Evolutionary conservation across 2,888 invertebrate genomes (phyloP).

Genomic region (Dermolepida albohirtum): DNA sequence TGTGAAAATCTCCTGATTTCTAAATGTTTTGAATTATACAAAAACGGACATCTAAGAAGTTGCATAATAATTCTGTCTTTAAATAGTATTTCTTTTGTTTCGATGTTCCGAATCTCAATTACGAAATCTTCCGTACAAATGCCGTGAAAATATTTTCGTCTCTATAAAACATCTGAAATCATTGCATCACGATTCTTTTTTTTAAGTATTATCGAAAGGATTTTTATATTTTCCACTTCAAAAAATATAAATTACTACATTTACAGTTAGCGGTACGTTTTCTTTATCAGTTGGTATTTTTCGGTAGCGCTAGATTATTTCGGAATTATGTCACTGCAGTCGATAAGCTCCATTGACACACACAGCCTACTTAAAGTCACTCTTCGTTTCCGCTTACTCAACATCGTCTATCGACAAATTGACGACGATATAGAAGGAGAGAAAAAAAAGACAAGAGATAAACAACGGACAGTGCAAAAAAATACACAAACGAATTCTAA

Average conservation of each 20-base stretch:
- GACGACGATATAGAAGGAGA: background rate
- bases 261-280: constrained; percentile 16
- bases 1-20: no score
- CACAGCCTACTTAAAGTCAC: constrained; percentile 12
- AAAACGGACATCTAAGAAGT: no score
- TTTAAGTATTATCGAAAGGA: no score
- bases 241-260: constrained; percentile 7
- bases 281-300: constrained; percentile 10
- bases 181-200: no score
- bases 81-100: no score
- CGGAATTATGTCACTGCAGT: constrained; percentile 18
- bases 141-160: no score
- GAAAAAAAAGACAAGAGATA: constrained; percentile 1
- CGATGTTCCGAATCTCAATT: no score
- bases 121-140: no score
- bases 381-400: constrained; percentile 3
- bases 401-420: background rate
- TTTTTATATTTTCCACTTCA: constrained; percentile 10
- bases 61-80: no score
- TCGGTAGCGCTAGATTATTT: background rate
- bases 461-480: background rate
- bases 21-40: no score
- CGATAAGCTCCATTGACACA: constrained; percentile 22
- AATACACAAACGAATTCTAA: constrained; percentile 1
- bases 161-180: no score